Evolutionary conservation across 2,113 vertebrate species (phyloP).

Genomic region (Nipponia nippon): DNA sequence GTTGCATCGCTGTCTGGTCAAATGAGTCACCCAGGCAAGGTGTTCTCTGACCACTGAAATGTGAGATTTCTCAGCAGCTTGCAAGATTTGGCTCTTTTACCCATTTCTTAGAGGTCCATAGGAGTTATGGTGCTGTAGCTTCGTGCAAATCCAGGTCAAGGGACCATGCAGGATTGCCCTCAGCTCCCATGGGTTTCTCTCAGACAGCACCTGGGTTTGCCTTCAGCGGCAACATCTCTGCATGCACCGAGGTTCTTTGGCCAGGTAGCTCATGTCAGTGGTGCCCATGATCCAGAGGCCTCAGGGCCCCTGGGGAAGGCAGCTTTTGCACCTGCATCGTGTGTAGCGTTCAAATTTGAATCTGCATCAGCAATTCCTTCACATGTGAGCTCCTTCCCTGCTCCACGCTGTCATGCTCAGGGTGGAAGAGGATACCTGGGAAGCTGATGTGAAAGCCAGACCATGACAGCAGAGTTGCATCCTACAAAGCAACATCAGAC

Average conservation of each 20-base stretch:
- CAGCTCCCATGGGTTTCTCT: not conserved
- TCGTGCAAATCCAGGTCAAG: not conserved
- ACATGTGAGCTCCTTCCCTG: not conserved
- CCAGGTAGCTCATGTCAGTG: not conserved
- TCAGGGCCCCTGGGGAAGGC: not conserved
- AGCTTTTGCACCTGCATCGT: not conserved
- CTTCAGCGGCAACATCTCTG: not conserved
- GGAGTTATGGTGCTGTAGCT: not conserved
- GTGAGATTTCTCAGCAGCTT: not conserved
- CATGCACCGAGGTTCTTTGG: fast-evolving
- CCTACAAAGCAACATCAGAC: not conserved
- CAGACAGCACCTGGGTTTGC: not conserved
- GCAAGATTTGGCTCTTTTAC: not conserved
- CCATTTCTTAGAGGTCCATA: not conserved
- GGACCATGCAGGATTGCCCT: fast-evolving
- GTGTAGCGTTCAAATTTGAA: not conserved
- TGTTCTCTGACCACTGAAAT: not conserved
- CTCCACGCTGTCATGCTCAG: fast-evolving
- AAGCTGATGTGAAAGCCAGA: not conserved
- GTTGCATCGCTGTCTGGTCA: not conserved
- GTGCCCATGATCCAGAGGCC: not conserved
- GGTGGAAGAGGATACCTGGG: not conserved
- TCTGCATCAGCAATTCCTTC: not conserved
- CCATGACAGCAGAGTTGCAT: no score
- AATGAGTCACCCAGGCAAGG: not conserved